These are phyloP conservation scores for Onychomys arenicola DNA, from an alignment of 2,797 vertebrate species.

Conservation along the genomic window DNA sequence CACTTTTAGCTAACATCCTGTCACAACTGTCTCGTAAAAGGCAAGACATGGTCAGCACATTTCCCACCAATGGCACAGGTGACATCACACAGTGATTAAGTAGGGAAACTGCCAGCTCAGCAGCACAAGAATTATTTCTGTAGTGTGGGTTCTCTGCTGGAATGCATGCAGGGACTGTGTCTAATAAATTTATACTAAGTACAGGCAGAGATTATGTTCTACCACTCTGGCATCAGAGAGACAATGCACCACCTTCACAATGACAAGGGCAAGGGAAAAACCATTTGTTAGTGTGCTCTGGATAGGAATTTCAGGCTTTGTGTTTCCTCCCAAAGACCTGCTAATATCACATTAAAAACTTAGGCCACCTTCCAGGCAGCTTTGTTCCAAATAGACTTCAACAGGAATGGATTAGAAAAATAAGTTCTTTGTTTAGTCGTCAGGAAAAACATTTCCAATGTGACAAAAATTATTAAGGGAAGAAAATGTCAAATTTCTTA, in stretches of 20 bases:
- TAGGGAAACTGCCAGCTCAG: conserved; percentile 86
- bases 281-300: conserved; percentile 67
- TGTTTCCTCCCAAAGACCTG: conserved; percentile 53
- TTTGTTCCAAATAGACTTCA: conserved; percentile 59
- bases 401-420: conserved; percentile 50
- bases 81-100: conserved; percentile 82
- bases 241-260: conserved; percentile 63
- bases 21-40: conserved; percentile 83
- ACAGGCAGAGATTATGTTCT: conserved; percentile 76
- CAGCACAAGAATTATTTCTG: conserved; percentile 82
- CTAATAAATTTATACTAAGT: conserved; percentile 69
- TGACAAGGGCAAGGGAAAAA: conserved; percentile 71
- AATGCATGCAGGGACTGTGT: conserved; percentile 67
- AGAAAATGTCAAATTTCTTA: conserved; percentile 60
- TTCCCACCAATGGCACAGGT: conserved; percentile 81
- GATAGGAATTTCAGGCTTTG: conserved; percentile 63
- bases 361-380: conserved; percentile 20
- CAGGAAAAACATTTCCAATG: conserved; percentile 56
- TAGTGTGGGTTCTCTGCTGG: conserved; percentile 67
- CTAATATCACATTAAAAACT: conserved; percentile 67
- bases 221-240: conserved; percentile 74
- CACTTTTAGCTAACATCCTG: conserved; percentile 78
- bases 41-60: conserved; percentile 86
- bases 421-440: conserved; percentile 68
- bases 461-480: conserved; percentile 74